Conservation (phyloP, 1,140 invertebrate genomes). For the Sesamia nonagrioides region DNA sequence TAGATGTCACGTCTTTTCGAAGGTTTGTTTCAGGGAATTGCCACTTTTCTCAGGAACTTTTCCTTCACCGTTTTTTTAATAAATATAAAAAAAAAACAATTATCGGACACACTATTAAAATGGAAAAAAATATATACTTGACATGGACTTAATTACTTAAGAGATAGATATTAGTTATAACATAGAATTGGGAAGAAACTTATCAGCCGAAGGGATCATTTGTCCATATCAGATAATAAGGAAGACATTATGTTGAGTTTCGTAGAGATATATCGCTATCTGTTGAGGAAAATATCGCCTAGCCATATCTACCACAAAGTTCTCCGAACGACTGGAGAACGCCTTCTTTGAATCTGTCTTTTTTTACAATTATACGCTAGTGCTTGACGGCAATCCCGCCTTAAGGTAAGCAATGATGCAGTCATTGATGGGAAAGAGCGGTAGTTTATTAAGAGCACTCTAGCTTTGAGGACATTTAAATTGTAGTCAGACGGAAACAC, state of each 20-base stretch:
- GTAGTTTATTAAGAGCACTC: no score
- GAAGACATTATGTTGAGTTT: constrained; percentile 33
- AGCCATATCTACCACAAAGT: no score
- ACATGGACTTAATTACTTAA: constrained; percentile 18
- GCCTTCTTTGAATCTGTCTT: constrained; percentile 59
- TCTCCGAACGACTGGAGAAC: constrained; percentile 53
- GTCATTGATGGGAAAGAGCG: no score
- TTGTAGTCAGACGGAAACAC: no score
- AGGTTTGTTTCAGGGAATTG: no score
- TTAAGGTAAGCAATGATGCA: no score
- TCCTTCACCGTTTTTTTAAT: not conserved
- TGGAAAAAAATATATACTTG: constrained; percentile 17
- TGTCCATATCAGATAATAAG: constrained; percentile 4
- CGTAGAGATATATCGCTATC: no score
- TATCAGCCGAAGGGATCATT: not conserved
- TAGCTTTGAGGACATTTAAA: no score
- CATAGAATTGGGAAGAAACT: not conserved
- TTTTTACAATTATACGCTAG: no score
- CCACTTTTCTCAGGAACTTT: no score
- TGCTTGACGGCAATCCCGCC: no score
- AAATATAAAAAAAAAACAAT: not conserved
- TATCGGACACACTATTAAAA: not conserved
- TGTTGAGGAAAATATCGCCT: constrained; percentile 47
- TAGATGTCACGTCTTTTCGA: no score
- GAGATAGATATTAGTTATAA: not conserved